Evolutionary conservation across 2,888 invertebrate species (phyloP).

Genomic region (Cerceris rybyensis): DNA sequence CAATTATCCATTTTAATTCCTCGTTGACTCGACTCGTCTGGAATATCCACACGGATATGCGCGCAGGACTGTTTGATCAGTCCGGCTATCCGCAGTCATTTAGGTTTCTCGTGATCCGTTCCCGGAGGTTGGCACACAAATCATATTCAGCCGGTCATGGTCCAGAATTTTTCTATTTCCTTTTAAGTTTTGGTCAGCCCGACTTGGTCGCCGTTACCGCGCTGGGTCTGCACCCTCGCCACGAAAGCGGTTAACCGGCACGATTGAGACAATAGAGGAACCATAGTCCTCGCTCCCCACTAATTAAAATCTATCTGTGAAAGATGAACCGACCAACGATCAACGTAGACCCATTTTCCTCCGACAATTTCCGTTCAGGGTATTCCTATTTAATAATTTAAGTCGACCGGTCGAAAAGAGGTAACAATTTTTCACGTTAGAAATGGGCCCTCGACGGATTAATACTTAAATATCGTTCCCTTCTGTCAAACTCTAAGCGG

Average conservation of each 20-base stretch:
- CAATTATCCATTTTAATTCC: constrained; percentile 79
- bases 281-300: constrained; percentile 18
- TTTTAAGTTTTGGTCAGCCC: constrained; percentile 25
- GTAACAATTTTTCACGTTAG: background rate
- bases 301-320: constrained; percentile 60
- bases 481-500: background rate
- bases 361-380: background rate
- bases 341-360: constrained; percentile 11
- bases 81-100: constrained; percentile 72
- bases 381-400: background rate
- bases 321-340: constrained; percentile 31
- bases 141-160: constrained; percentile 68
- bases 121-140: constrained; percentile 77
- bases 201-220: constrained; percentile 10
- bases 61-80: constrained; percentile 76
- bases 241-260: constrained; percentile 56
- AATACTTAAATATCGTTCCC: background rate
- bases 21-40: constrained; percentile 71
- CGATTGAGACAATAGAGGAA: constrained; percentile 63
- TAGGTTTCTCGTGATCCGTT: constrained; percentile 60
- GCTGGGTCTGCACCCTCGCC: constrained; percentile 55
- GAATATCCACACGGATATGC: constrained; percentile 69
- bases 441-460: constrained; percentile 1
- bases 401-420: background rate
- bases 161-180: constrained; percentile 36